Conservation (phyloP, 2,888 invertebrate species). For the Campoplex nolae region DNA sequence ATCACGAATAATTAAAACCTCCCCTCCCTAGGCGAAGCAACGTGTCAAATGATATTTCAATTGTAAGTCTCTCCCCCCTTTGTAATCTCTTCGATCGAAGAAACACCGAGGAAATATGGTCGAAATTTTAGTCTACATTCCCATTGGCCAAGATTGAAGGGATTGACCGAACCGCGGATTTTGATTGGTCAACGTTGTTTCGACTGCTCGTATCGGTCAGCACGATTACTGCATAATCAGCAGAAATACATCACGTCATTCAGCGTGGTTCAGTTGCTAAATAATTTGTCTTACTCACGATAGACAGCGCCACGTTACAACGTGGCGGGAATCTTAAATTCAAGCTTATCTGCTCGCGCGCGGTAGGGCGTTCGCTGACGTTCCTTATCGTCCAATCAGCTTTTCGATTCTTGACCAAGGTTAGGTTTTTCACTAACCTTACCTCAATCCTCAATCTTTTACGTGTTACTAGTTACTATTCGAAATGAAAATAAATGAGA, state of each 20-base stretch:
- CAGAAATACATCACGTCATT: neutral
- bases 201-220: slow-evolving; percentile 32
- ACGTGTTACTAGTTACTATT: neutral
- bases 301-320: neutral
- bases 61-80: slow-evolving; percentile 69
- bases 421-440: slow-evolving; percentile 5
- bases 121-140: neutral
- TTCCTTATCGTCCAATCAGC: neutral
- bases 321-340: neutral
- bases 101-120: neutral
- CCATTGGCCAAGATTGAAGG: slow-evolving; percentile 72
- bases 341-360: neutral
- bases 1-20: slow-evolving; percentile 11
- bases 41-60: slow-evolving; percentile 71
- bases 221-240: neutral
- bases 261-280: neutral
- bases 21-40: slow-evolving; percentile 45
- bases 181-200: slow-evolving; percentile 68
- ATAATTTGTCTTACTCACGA: neutral
- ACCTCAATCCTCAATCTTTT: slow-evolving; percentile 10
- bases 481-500: neutral
- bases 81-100: neutral
- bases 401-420: neutral
- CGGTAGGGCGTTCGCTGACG: neutral
- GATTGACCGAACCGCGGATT: slow-evolving; percentile 63